phyloP scores from a whole-genome alignment of 2,888 invertebrate species.

The Andrena hattorfiana region DNA sequence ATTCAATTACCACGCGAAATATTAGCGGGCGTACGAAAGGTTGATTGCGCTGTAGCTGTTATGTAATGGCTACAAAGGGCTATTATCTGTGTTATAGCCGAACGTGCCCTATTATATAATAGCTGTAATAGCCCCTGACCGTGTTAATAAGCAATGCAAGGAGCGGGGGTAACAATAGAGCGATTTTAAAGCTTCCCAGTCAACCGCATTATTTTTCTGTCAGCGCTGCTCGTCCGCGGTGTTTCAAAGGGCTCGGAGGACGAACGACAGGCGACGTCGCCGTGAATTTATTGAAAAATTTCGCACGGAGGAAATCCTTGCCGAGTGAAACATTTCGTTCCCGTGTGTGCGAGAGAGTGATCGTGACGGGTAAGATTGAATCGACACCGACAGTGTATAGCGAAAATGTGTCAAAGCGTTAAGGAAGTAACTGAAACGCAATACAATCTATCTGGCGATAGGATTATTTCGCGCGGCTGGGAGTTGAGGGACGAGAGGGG shows the following conservation, averaged over 20 bases:
- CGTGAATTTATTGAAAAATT: conserved; percentile 25
- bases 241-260: conserved; percentile 29
- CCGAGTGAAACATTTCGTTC: conserved; percentile 39
- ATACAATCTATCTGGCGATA: conserved; percentile 77
- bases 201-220: conserved; percentile 47
- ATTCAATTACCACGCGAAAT: conserved; percentile 42
- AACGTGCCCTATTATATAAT: conserved; percentile 42
- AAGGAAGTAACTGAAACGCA: conserved; percentile 79
- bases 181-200: conserved; percentile 34
- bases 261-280: conserved; percentile 6
- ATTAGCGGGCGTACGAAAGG: conserved; percentile 40
- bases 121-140: conserved; percentile 36
- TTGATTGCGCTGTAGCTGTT: conserved; percentile 51
- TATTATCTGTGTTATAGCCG: conserved; percentile 30
- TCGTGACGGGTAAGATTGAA: conserved; percentile 24
- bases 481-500: not conserved
- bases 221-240: conserved; percentile 18
- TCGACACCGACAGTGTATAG: conserved; percentile 26
- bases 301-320: conserved; percentile 26
- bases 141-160: conserved; percentile 36
- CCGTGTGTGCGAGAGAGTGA: conserved; percentile 15
- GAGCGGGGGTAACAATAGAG: not conserved
- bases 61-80: conserved; percentile 45
- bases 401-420: conserved; percentile 58
- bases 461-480: conserved; percentile 59